Base-by-base conservation (phyloP, 1,140 invertebrate species). In the Euglossa dilemma region DNA sequence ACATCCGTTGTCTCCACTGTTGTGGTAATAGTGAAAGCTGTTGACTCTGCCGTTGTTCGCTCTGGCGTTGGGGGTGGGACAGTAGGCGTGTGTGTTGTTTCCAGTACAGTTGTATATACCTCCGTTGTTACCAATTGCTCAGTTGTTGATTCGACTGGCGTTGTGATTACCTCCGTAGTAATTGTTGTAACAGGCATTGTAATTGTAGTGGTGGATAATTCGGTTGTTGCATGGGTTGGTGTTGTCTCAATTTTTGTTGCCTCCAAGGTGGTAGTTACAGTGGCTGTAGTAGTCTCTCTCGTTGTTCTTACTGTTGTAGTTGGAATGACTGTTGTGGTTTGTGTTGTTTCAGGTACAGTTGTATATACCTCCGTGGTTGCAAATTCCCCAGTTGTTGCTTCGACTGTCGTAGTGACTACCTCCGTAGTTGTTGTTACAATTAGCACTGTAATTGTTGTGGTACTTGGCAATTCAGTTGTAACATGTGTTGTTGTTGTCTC, bases 331-430 rank as follows among this genome's bases (percentile, higher is more conserved):
- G 14, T n/a, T 23, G n/a, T 0, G 2, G 12, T 28, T 6, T 23
- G 3, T 2, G 12, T 25, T 8, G 16, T 61, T 25, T 28, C 14
- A 1, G 1, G 2, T 0, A 1, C 5, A 6, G 2, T 14, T 14
- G 2, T 63, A 7, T 63, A 18, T 16, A 6, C 36, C 8, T 36
- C 0, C 6, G 1, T 3, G 0, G 14, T 0, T 14, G 61, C 20
- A 2, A 6, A 16, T 36, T 43, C 7, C 7, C 9, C 18, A 9
- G 18, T 63, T 3, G 7, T 63, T 7, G 57, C 25, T 59, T 0
- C 0, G 25, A 0, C 7, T 6, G 6, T 52, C 5, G 50, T 11
- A 3, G 14, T 52, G 9, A 52, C 14, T 14, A 14, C 25, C 25
- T 14, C 61, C 14, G 2, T 4, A 3, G n/a, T 47, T 1, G 16